phyloP scores from a whole-genome alignment of 1,140 invertebrate species.

The Chymomyza costata region DNA sequence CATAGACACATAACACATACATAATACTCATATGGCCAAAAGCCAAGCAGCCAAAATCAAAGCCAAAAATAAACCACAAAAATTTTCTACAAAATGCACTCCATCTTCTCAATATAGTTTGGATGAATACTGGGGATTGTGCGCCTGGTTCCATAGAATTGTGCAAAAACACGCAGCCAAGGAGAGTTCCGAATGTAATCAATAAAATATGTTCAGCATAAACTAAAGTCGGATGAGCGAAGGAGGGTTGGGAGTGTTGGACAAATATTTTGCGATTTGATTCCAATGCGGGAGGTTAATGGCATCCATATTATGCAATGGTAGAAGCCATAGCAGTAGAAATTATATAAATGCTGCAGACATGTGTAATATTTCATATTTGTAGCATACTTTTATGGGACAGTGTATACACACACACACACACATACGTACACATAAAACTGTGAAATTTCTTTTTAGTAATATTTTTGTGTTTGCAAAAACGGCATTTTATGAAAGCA shows the following conservation, averaged over 20 bases:
- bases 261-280: too few species aligned
- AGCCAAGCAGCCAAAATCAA: conserved; percentile 1
- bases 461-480: too few species aligned
- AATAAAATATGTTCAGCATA: conserved; percentile 67
- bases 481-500: too few species aligned
- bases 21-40: conserved; percentile 4
- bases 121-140: too few species aligned
- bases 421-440: too few species aligned
- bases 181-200: conserved; percentile 42
- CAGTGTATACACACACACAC: too few species aligned
- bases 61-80: too few species aligned
- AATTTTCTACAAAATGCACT: too few species aligned
- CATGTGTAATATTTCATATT: conserved; percentile 6
- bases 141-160: conserved; percentile 56
- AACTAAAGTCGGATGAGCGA: too few species aligned
- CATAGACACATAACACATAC: conserved; percentile 10
- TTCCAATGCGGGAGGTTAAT: conserved; percentile 19
- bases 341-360: conserved; percentile 4
- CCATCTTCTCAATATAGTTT: too few species aligned
- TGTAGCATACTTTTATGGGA: conserved; percentile 12
- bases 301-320: conserved; percentile 21
- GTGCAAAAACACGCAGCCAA: conserved; percentile 58
- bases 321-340: not conserved
- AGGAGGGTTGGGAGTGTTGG: too few species aligned
- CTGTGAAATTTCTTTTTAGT: too few species aligned